Evolutionary conservation across 2,797 vertebrate species (phyloP), one percentile per base, ranked within the genome.

Genomic region (Coluber constrictor): DNA sequence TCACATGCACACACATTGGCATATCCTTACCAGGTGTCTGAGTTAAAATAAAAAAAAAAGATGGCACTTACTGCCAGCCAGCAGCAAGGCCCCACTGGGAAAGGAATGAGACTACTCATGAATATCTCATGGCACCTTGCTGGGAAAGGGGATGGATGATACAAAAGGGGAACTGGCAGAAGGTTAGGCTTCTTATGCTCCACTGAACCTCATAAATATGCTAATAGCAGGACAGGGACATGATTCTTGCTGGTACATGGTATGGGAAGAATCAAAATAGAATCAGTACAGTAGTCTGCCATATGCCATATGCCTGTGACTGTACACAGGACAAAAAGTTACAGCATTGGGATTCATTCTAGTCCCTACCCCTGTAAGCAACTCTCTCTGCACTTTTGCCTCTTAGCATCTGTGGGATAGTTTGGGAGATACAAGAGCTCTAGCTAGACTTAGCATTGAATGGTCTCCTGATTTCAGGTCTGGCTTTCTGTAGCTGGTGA

Each of bases 41-140:
- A 25, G 20, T 47, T 25, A 47, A 83, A 83, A 79, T 18, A 74
- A 83, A 43, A 47, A 43, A 47, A 37, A 94, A 94, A 94, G 90
- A 88, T 92, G 92, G 89, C 15, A 47, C 91, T 92, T 59, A 23
- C 51, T 66, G 86, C 93, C 89, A 86, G 91, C 91, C 91, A 89
- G 91, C 89, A 70, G 88, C 92, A 47, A 94, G 90, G 93, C 89
- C 70, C 89, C 91, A 86, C 63, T 70, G 61, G 47, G 29, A 92
- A 87, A 92, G 89, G 87, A 92, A 86, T 7, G 66, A 88, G 59
- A 66, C 89, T 91, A 87, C 86, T 94, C 91, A 94, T 94, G 86
- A 94, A 94, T 94, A 94, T 94, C 93, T 94, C 93, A 92, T 94
- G 70, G 89, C 89, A 91, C 86, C 91, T 94, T 88, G 66, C 93